Base-by-base conservation (phyloP, 1,140 invertebrate genomes). In the Psilanteris sp. region DNA sequence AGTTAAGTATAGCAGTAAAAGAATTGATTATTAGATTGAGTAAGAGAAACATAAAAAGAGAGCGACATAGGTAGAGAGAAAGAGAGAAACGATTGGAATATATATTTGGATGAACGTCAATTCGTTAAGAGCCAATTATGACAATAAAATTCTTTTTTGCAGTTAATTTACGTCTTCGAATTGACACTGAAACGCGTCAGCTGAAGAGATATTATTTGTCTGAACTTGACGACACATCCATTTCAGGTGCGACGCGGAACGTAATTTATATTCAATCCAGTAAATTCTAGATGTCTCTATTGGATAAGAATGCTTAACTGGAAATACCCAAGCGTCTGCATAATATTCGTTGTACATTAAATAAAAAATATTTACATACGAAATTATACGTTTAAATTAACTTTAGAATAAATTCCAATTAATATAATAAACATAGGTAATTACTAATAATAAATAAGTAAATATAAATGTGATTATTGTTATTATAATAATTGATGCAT, bases 201-300 rank as follows among this genome's bases (percentile, higher is more conserved):
- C 27, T 46, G 52, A 77, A 62, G 59, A 59, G 48, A 54, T 72
- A 73, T 81, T 83, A 84, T 83, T 84, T 78, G 64, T 64, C 70
- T 52, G 71, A 46, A 77, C 74, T 83, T 83, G 80, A 81, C 79
- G 81, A 83, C 77, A 79, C 79, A 83, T 82, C 72, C 73, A 80
- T 81, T 81, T 80, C 72, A 76, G 48, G 39, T 73, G 77, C 79
- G 50, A 74, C 62, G 78, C 68, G 77, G 79, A 84, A 73, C 76
- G 81, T 81, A 84, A 82, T 84, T 83, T 84, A 83, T 77, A 82
- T 84, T 83, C 81, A 83, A 84, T 84, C 81, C 81, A 79, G 81
- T 61, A 82, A 83, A 82, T 80, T 79, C 78, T 43, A 76, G 79
- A 82, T 82, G 77, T 82, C 78, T 82, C 78, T 81, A 80, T 81